Base-by-base conservation (phyloP, 2,113 vertebrate genomes). In the Jacana jacana region DNA sequence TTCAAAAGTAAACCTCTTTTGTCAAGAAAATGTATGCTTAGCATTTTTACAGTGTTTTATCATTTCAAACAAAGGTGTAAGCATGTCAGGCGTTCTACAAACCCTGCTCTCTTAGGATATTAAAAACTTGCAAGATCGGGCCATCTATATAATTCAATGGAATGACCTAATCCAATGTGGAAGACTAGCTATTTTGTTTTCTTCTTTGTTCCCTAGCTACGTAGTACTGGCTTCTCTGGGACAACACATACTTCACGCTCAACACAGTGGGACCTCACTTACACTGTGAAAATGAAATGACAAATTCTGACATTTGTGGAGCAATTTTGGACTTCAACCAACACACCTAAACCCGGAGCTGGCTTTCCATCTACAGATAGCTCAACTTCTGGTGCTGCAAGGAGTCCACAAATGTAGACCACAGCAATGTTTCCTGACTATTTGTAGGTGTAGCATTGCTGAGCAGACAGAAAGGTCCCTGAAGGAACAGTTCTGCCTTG, bases 21-120 rank as follows among this genome's bases (percentile, higher is more conserved):
- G 61, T 49, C 39, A 75, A 71, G 52, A 87, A 89, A 95, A 91
- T 13, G 7, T 78, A 91, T 60, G 30, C 31, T 83, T 68, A 83
- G 51, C 20, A 66, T 75, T 86, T 64, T 73, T 46, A 81, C 20
- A 44, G 33, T 40, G 15, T 24, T 68, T 90, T 71, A 52, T 64
- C 42, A 60, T 25, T 25, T 64, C 31, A 70, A 80, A 91, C 12
- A 80, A 76, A 86, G 6, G 4, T 7, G 28, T 66, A 83, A 86
- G 54, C 30, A 55, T 11, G 16, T 39, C 58, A 86, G 44, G 65
- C 54, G 23, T 81, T 22, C 63, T 37, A 52, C 20, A 79, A 77
- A 54, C 11, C 22, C 49, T 27, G 11, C 11, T 90, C 42, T 80
- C 39, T 75, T 60, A 71, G 52, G 83, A 58, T 77, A 72, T 49